Evolutionary conservation across 2,797 vertebrate species (phyloP).

Genomic region (Phrynocephalus vlangalii): DNA sequence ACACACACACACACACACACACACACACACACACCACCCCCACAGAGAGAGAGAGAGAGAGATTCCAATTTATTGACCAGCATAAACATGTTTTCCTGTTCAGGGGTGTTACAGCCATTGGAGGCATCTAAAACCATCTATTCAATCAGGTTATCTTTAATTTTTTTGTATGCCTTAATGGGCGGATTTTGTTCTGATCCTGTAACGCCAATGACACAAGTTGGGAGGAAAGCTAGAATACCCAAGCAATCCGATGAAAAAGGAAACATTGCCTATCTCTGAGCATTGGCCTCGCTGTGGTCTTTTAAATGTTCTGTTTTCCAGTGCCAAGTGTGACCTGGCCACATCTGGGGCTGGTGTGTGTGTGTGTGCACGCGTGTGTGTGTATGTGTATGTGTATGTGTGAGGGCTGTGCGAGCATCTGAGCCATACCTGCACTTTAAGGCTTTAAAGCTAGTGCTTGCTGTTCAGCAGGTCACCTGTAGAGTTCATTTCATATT

Average conservation of each 20-base stretch:
- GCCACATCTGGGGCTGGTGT: slow-evolving; percentile 45
- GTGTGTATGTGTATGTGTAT: background rate
- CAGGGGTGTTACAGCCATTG: background rate
- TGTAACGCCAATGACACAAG: slow-evolving; percentile 52
- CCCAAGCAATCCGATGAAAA: slow-evolving; percentile 14
- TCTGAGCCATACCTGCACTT: slow-evolving; percentile 53
- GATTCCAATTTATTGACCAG: no score
- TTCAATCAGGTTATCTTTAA: slow-evolving; percentile 57
- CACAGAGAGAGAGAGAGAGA: no score
- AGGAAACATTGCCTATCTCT: slow-evolving; percentile 43
- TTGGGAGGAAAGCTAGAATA: slow-evolving; percentile 2
- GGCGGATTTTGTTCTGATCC: slow-evolving; percentile 43
- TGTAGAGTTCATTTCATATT: slow-evolving; percentile 60
- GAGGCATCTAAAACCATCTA: slow-evolving; percentile 32
- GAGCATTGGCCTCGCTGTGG: slow-evolving; percentile 35
- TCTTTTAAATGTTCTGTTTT: slow-evolving; percentile 24
- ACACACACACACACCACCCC: no score
- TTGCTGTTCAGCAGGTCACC: slow-evolving; percentile 57
- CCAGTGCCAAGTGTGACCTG: slow-evolving; percentile 41
- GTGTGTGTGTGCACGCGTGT: no score
- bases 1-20: no score
- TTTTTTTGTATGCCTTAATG: slow-evolving; percentile 32
- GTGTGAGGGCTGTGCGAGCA: slow-evolving; percentile 55
- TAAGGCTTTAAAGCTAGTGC: slow-evolving; percentile 58
- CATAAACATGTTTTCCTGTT: background rate